A percentile compares a stretch with the other conserved stretches of the same genome.
Evolutionary conservation across 2,113 vertebrate genomes (phyloP).

Genomic region (Mobula hypostoma): DNA sequence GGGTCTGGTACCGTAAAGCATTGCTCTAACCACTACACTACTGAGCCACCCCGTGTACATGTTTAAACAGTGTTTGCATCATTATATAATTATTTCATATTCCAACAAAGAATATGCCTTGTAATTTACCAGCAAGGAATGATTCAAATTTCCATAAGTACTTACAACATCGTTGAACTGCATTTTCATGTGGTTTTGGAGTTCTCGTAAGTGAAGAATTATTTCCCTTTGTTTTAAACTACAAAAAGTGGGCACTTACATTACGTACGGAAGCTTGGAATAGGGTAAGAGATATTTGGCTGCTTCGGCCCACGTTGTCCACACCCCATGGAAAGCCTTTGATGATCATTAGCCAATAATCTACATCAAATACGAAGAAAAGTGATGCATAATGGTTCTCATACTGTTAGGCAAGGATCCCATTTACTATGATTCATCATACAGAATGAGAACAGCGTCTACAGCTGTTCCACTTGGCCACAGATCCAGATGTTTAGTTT

Average conservation of each 20-base stretch:
- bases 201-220: not conserved
- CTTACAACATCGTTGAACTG: not conserved
- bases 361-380: not conserved
- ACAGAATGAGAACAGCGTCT: not conserved
- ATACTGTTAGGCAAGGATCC: not conserved
- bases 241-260: not conserved
- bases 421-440: constrained; percentile 10
- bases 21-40: no score
- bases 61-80: not conserved
- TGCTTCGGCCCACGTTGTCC: not conserved
- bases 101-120: not conserved
- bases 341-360: not conserved
- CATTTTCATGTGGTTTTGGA: constrained; percentile 6
- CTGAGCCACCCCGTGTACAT: no score
- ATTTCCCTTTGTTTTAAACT: not conserved
- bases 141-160: constrained; percentile 25
- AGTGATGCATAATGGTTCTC: not conserved
- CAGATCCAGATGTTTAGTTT: not conserved
- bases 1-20: no score
- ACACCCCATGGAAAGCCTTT: not conserved
- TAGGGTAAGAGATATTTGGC: not conserved
- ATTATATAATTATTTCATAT: not conserved
- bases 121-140: not conserved
- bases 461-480: not conserved
- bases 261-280: not conserved